Evolutionary conservation across 1,140 invertebrate species (phyloP).

Genomic region (Macrocentrus cingulum): DNA sequence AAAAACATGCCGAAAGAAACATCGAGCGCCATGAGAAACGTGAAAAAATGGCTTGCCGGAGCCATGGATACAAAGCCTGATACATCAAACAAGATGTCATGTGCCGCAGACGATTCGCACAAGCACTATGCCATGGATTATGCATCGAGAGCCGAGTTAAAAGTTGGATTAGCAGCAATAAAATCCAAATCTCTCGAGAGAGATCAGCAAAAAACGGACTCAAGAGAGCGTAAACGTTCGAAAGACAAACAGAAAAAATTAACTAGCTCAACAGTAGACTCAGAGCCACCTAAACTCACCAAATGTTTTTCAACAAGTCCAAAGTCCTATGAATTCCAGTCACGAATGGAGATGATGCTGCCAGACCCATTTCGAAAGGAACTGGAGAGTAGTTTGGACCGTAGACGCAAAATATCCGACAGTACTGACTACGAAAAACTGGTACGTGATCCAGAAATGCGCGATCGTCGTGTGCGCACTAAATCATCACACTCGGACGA

Average conservation of each 20-base stretch:
- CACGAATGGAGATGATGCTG: slow-evolving; percentile 24
- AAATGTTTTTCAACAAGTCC: slow-evolving; percentile 26
- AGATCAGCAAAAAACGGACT: slow-evolving; percentile 15
- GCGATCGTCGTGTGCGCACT: slow-evolving; percentile 18
- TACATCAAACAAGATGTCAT: slow-evolving; percentile 21
- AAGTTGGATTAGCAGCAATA: slow-evolving; percentile 23
- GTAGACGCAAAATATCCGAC: slow-evolving; percentile 22
- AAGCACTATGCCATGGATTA: slow-evolving; percentile 26
- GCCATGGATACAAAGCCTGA: slow-evolving; percentile 26
- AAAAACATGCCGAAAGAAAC: slow-evolving; percentile 33
- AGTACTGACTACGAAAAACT: slow-evolving; percentile 19
- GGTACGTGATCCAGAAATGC: not conserved
- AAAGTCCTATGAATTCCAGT: slow-evolving; percentile 19
- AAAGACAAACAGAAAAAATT: slow-evolving; percentile 21
- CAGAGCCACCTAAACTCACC: slow-evolving; percentile 4
- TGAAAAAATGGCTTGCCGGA: slow-evolving; percentile 28
- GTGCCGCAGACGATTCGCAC: slow-evolving; percentile 19
- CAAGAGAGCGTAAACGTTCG: slow-evolving; percentile 19
- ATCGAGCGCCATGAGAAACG: slow-evolving; percentile 30
- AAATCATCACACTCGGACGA: slow-evolving; percentile 29
- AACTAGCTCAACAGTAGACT: slow-evolving; percentile 10
- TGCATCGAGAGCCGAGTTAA: slow-evolving; percentile 19
- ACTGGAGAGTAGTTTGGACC: slow-evolving; percentile 34
- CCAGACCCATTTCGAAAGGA: slow-evolving; percentile 45
- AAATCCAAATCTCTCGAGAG: slow-evolving; percentile 30